phyloP scores from a whole-genome alignment of 2,113 vertebrate species.

The Brachirus orientalis region DNA sequence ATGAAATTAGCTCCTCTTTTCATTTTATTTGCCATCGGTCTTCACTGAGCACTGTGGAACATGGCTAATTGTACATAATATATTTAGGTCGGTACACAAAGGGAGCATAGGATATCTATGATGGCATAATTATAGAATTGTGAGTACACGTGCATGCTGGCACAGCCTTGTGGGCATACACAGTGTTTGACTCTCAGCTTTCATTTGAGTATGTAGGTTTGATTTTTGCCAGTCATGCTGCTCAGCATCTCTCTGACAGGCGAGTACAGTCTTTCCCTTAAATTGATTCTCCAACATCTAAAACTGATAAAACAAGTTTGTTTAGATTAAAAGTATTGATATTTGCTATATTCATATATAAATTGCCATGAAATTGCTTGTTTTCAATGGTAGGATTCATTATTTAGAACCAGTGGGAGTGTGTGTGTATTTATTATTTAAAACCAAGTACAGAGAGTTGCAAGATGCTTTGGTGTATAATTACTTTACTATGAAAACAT shows the following conservation, averaged over 20 bases:
- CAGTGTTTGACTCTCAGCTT: conserved; percentile 18
- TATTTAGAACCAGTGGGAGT: conserved; percentile 34
- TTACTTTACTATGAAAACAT: neutral
- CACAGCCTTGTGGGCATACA: conserved; percentile 6
- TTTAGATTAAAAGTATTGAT: conserved; percentile 13
- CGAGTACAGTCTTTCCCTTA: conserved; percentile 2
- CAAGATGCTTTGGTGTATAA: conserved; percentile 4
- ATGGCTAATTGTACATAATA: conserved; percentile 58
- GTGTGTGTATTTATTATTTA: conserved; percentile 40
- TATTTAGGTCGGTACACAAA: conserved; percentile 49
- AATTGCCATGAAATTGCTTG: conserved; percentile 33
- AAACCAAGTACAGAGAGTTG: conserved; percentile 13
- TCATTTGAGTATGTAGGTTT: conserved; percentile 9
- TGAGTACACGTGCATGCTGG: conserved; percentile 20
- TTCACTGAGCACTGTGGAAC: conserved; percentile 38
- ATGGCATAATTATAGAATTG: conserved; percentile 45
- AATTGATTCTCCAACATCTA: conserved; percentile 3
- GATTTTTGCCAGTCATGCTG: conserved; percentile 13
- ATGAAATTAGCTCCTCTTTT: conserved; percentile 55
- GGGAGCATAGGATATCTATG: conserved; percentile 43
- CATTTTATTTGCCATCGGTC: conserved; percentile 51
- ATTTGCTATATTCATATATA: conserved; percentile 33
- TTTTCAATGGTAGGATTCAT: conserved; percentile 34
- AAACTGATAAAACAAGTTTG: too few species aligned
- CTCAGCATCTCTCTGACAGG: conserved; percentile 5